Percentiles rank a stretch among this genome's conserved stretches.
Conservation (phyloP, 1,140 invertebrate species). For the Ceratina australensis region DNA sequence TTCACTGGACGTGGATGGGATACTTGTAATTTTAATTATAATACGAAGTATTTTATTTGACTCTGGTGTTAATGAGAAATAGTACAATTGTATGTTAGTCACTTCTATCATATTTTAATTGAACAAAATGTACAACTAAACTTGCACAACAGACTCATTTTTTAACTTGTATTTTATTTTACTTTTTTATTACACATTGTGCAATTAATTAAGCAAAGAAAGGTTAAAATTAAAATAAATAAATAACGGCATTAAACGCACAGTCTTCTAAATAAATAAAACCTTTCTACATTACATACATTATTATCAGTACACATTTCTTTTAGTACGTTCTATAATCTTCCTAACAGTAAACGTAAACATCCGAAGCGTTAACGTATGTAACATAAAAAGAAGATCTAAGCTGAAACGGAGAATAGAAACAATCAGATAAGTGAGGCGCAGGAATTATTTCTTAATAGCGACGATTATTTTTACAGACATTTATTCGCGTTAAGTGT, state of each 20-base stretch:
- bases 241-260: slow-evolving; percentile 14
- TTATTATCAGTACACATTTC: slow-evolving; percentile 25
- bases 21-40: slow-evolving; percentile 56
- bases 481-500: slow-evolving; percentile 9
- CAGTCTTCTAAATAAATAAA: slow-evolving; percentile 29
- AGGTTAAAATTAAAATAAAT: slow-evolving; percentile 36
- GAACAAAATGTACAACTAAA: background rate
- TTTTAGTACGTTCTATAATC: slow-evolving; percentile 7
- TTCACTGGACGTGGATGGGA: slow-evolving; percentile 44
- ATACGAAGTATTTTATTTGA: slow-evolving; percentile 53
- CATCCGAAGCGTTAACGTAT: slow-evolving; percentile 32
- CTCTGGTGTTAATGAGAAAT: slow-evolving; percentile 47
- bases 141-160: background rate
- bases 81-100: background rate
- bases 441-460: background rate
- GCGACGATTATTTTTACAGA: background rate
- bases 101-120: slow-evolving; percentile 17
- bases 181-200: slow-evolving; percentile 13
- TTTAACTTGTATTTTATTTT: slow-evolving; percentile 35
- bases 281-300: slow-evolving; percentile 15
- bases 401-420: background rate
- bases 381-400: background rate
- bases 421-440: too few species aligned
- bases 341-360: slow-evolving; percentile 24
- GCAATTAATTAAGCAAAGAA: slow-evolving; percentile 12